These are phyloP conservation scores for Crenuchus spilurus DNA, from an alignment of 2,797 vertebrate species.

Conservation along the genomic window DNA sequence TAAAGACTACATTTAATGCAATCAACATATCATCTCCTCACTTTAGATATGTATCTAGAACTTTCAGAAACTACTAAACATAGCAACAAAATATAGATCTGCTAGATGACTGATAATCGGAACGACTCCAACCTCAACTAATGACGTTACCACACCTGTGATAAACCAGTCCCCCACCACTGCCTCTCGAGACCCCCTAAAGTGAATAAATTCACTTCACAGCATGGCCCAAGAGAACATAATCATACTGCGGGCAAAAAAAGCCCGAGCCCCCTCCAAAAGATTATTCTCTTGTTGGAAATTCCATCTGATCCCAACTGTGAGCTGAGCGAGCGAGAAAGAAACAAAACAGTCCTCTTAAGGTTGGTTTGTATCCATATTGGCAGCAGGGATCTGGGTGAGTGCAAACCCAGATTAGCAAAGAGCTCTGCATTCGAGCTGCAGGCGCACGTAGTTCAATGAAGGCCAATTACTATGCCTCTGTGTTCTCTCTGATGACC, in stretches of 20 bases:
- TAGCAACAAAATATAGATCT: background rate
- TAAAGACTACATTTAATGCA: too few relatives aligned
- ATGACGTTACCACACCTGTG: background rate
- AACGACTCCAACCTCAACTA: background rate
- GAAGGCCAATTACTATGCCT: conserved; percentile 27
- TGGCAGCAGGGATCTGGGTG: conserved; percentile 16
- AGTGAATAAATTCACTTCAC: conserved; percentile 22
- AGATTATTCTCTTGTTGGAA: conserved; percentile 40
- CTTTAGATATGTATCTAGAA: too few relatives aligned
- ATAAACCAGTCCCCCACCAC: background rate
- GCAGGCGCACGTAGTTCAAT: conserved; percentile 14
- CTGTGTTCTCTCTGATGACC: conserved; percentile 41
- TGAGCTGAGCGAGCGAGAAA: conserved; percentile 28
- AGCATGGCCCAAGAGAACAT: background rate
- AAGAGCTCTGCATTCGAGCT: conserved; percentile 7
- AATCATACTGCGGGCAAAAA: conserved; percentile 27
- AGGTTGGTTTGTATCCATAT: conserved; percentile 9
- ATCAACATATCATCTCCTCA: too few relatives aligned
- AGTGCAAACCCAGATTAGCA: conserved; percentile 38
- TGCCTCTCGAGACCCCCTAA: background rate
- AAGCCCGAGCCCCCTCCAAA: conserved; percentile 11
- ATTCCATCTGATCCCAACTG: conserved; percentile 42
- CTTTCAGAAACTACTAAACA: background rate
- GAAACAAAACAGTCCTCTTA: background rate
- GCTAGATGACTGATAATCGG: background rate